Evolutionary conservation across 2,113 vertebrate species (phyloP).

Genomic region (Hassar affinis): DNA sequence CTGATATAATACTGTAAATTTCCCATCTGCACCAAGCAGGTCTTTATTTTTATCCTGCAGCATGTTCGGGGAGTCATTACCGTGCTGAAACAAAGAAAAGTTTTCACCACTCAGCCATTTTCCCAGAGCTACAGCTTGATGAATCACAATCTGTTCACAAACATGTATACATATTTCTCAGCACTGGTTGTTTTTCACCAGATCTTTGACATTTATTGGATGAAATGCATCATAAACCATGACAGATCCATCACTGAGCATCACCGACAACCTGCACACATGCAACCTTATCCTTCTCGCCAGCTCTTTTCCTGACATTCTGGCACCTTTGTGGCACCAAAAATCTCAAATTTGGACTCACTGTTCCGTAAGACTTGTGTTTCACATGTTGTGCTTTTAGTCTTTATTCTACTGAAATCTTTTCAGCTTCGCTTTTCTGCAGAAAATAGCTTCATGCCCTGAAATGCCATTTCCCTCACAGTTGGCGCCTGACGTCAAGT

Average conservation of each 20-base stretch:
- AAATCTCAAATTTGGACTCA: not conserved
- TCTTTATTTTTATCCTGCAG: conserved; percentile 4
- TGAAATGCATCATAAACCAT: conserved; percentile 11
- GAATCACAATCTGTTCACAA: conserved; percentile 7
- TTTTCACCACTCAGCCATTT: conserved; percentile 5
- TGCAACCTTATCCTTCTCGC: conserved; percentile 3
- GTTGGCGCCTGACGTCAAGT: not conserved
- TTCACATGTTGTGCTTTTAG: conserved; percentile 12
- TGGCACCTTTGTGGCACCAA: conserved; percentile 10
- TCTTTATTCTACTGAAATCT: conserved; percentile 18
- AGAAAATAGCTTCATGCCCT: not conserved
- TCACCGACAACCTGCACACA: not conserved
- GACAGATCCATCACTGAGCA: conserved; percentile 18
- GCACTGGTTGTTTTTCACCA: not conserved
- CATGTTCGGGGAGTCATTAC: not conserved
- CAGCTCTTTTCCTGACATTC: conserved; percentile 18
- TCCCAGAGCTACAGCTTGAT: conserved; percentile 15
- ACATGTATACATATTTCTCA: not conserved
- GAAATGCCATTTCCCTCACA: conserved; percentile 13
- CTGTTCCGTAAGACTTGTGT: conserved; percentile 8
- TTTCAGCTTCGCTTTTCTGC: not conserved
- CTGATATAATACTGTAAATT: not conserved
- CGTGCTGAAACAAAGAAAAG: not conserved
- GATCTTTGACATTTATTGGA: conserved; percentile 1
- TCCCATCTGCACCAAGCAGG: not conserved